phyloP scores from a whole-genome alignment of 2,113 vertebrate genomes.

The Pipa parva region DNA sequence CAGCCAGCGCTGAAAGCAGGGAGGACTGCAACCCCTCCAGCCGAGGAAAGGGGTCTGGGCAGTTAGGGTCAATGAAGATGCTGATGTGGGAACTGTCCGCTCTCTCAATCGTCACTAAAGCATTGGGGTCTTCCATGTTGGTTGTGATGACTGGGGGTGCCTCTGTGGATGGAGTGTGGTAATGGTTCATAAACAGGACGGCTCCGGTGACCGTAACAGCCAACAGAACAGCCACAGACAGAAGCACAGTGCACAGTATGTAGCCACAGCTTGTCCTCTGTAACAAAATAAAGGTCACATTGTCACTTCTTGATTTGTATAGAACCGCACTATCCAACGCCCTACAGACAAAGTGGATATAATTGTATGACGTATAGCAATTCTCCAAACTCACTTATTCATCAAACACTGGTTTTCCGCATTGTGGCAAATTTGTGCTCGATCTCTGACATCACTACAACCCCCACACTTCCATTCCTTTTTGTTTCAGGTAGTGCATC shows the following conservation, averaged over 20 bases:
- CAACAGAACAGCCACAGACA: conserved; percentile 85
- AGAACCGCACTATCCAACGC: too few species aligned
- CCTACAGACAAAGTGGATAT: too few species aligned
- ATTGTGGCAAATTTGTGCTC: too few species aligned
- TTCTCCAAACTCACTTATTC: too few species aligned
- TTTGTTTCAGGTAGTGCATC: too few species aligned
- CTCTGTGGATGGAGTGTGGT: conserved; percentile 72
- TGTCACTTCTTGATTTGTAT: neutral
- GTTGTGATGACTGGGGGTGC: conserved; percentile 82
- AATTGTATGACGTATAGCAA: too few species aligned
- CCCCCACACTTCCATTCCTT: too few species aligned
- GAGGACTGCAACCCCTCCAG: conserved; percentile 86
- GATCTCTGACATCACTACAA: too few species aligned
- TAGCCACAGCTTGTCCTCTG: conserved; percentile 90
- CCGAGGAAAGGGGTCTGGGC: conserved; percentile 81
- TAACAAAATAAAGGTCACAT: neutral
- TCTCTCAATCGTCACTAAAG: conserved; percentile 89
- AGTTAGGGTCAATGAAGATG: conserved; percentile 97
- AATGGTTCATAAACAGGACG: conserved; percentile 93
- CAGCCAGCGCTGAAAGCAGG: conserved; percentile 71
- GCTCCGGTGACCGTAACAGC: conserved; percentile 84
- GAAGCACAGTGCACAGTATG: conserved; percentile 82
- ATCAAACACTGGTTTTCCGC: too few species aligned
- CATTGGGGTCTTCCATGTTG: conserved; percentile 81
- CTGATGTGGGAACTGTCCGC: conserved; percentile 89